Evolutionary conservation across 2,113 vertebrate species (phyloP).

Genomic region (Lonchura striata): DNA sequence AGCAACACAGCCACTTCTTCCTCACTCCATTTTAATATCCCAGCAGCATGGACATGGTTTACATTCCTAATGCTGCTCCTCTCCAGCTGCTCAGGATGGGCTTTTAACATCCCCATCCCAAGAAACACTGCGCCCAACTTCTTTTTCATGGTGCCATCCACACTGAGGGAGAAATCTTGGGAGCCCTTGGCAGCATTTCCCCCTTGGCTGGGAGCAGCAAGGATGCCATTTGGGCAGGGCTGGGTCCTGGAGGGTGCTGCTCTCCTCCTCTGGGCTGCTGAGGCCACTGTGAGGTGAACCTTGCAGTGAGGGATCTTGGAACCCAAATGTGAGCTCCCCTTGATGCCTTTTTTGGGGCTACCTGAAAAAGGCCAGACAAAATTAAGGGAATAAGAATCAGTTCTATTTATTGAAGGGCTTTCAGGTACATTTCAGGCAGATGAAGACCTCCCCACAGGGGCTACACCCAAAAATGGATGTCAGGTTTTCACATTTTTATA

Average conservation of each 20-base stretch:
- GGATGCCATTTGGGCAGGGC: neutral
- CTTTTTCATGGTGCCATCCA: accelerated
- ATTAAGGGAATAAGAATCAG: neutral
- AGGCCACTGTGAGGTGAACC: neutral
- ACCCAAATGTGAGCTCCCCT: accelerated
- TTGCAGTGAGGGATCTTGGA: neutral
- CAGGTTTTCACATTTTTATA: neutral
- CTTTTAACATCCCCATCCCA: neutral
- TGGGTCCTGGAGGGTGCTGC: neutral
- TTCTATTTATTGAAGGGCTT: neutral
- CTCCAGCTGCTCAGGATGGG: neutral
- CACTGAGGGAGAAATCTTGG: neutral
- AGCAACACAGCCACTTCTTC: neutral
- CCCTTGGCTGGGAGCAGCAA: neutral
- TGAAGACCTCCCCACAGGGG: accelerated
- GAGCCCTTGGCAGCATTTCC: neutral
- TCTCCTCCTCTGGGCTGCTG: neutral
- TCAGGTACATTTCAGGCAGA: neutral
- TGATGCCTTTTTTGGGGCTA: too few relatives aligned
- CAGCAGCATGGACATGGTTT: neutral
- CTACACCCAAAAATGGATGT: neutral
- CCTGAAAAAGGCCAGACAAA: neutral
- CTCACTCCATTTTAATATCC: neutral
- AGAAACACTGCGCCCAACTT: neutral
- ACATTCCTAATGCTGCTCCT: neutral